Evolutionary conservation across 2,113 vertebrate species (phyloP).

Genomic region (Thunnus thynnus): DNA sequence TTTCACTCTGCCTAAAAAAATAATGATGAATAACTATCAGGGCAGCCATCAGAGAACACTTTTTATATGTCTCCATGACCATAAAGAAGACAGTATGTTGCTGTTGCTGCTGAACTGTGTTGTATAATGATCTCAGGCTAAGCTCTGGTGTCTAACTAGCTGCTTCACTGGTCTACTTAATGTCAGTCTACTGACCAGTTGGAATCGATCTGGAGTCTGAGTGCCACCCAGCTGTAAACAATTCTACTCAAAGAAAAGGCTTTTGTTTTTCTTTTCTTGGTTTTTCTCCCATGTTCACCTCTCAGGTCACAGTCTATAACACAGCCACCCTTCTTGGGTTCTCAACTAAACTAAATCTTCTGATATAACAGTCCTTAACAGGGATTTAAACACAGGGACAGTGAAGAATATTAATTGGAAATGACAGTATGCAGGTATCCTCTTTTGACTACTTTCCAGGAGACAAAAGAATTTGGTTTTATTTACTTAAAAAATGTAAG

Average conservation of each 20-base stretch:
- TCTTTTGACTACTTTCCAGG: too few species aligned
- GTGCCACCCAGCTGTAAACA: constrained; percentile 58
- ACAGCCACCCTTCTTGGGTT: not conserved
- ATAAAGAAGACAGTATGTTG: constrained; percentile 5
- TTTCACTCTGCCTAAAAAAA: not conserved
- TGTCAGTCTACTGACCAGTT: constrained; percentile 57
- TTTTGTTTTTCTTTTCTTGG: constrained; percentile 33
- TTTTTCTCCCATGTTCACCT: constrained; percentile 32
- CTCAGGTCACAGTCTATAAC: constrained; percentile 11
- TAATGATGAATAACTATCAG: too few species aligned
- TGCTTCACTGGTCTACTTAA: constrained; percentile 76
- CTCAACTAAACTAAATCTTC: constrained; percentile 13
- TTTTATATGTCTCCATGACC: not conserved
- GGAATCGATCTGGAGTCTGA: constrained; percentile 58
- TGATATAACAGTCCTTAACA: not conserved
- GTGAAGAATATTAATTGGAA: too few species aligned
- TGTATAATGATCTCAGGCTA: constrained; percentile 59
- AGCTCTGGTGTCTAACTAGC: constrained; percentile 68
- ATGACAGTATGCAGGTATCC: too few species aligned
- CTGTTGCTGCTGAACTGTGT: constrained; percentile 15
- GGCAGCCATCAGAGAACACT: too few species aligned
- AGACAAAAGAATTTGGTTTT: too few species aligned
- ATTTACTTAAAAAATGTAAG: too few species aligned
- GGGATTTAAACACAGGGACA: not conserved
- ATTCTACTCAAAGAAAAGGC: constrained; percentile 28